Base-by-base conservation (phyloP, 1,140 invertebrate species). In the Tribolium castaneum region DNA sequence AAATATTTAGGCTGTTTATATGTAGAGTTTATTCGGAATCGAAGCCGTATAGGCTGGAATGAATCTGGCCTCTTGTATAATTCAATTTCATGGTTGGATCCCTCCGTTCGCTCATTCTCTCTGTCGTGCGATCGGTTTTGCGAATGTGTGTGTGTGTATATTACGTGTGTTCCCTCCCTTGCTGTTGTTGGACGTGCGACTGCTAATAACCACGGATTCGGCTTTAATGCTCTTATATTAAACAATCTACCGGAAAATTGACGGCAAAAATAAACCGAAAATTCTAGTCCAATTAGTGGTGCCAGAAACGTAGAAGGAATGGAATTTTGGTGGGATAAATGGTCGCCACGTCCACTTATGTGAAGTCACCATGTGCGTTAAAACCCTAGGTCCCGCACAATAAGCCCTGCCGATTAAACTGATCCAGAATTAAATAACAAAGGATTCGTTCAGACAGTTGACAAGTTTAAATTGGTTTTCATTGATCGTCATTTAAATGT, bases 391-490 rank as follows among this genome's bases (percentile, higher is more conserved):
- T 52, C 59, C 54, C 73, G 70, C 62, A 71, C 39, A 72, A 56
- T 56, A 70, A 78, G 73, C 80, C 74, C 66, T 76, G 76, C 72
- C 83, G 83, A 86, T 85, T 83, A 84, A 84, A 85, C 79, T 77
- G 84, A 85, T 84, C 81, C 80, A 79, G 85, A 86, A 85, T 86
- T 85, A 86, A 83, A 84, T 84, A 84, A 86, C 85, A 86, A 86
- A 84, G 84, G 84, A 83, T 81, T 76, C 85, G 83, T 80, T 84
- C 83, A 84, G 83, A 86, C 85, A 84, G 82, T 84, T 86, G 85
- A 86, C 85, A 86, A 86, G 81, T 86, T 85, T 85, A 86, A 86
- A 86, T 86, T 86, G 85, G 83, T 84, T 86, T 85, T 83, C 81
- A 79, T 70, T 80, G 83, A 85, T 84, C 83, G 80, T 81, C 82